These are phyloP conservation scores for Erebia ligea DNA, from an alignment of 2,888 invertebrate genomes.

Conservation along the genomic window DNA sequence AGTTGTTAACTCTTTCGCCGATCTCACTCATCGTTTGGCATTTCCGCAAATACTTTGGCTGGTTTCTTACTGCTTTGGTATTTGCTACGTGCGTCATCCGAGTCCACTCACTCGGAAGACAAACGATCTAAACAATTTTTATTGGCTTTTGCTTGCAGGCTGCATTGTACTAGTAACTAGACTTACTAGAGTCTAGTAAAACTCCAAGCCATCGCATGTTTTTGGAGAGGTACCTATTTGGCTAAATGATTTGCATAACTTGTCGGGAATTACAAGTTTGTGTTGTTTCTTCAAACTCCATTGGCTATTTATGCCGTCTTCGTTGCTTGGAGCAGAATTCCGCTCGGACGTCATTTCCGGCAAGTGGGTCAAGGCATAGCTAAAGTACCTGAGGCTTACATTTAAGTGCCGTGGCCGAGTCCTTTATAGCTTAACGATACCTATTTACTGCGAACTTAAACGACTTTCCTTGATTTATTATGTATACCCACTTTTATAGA, in stretches of 20 bases:
- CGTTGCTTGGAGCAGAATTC: slow-evolving; percentile 20
- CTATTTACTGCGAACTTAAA: slow-evolving; percentile 5
- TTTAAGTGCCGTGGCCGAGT: slow-evolving; percentile 7
- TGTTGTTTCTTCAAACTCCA: slow-evolving; percentile 13
- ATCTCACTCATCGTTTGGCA: slow-evolving; percentile 30
- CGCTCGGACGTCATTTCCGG: slow-evolving; percentile 22
- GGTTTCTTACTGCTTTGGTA: slow-evolving; percentile 28
- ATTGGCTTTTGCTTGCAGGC: background rate
- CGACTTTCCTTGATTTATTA: slow-evolving; percentile 14
- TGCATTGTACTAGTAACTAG: too few species aligned
- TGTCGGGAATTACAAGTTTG: slow-evolving; percentile 1
- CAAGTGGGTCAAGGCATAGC: slow-evolving; percentile 33
- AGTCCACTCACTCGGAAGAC: slow-evolving; percentile 20
- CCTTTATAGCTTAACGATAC: slow-evolving; percentile 20
- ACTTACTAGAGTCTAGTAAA: too few species aligned
- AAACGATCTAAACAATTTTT: slow-evolving; percentile 9
- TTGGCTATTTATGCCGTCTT: slow-evolving; percentile 25
- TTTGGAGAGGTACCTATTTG: background rate
- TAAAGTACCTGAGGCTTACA: slow-evolving; percentile 21
- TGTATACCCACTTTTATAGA: slow-evolving; percentile 4
- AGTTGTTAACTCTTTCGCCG: slow-evolving; percentile 4
- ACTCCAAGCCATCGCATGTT: too few species aligned
- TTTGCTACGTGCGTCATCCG: slow-evolving; percentile 37
- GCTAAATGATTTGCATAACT: slow-evolving; percentile 9
- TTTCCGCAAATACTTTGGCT: slow-evolving; percentile 30